phyloP scores from a whole-genome alignment of 1,140 invertebrate species.

The Platyscapa corneri region DNA sequence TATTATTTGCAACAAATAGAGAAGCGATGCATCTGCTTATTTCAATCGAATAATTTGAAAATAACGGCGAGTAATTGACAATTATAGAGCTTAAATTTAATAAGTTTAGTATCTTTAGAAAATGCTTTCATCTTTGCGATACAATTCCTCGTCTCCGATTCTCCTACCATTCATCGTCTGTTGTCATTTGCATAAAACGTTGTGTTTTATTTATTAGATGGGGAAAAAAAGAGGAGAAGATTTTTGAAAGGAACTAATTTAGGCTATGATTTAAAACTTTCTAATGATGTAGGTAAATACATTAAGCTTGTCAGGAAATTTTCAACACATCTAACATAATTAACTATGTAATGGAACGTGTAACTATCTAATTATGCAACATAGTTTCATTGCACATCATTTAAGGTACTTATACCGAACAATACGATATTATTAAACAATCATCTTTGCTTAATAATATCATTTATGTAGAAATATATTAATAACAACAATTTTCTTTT shows the following conservation, averaged over 20 bases:
- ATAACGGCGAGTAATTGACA: too few relatives aligned
- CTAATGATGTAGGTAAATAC: slow-evolving; percentile 16
- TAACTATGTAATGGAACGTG: background rate
- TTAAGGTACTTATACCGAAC: background rate
- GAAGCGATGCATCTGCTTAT: background rate
- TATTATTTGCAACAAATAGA: background rate
- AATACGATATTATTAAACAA: background rate
- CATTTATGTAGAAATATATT: background rate
- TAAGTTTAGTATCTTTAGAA: too few relatives aligned
- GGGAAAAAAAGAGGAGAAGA: background rate
- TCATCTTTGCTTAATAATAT: background rate
- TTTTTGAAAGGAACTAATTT: background rate
- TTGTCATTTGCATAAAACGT: background rate
- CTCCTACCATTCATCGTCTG: background rate
- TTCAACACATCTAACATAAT: background rate
- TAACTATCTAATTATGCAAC: slow-evolving; percentile 13
- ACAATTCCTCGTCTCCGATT: too few relatives aligned
- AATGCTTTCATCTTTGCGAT: too few relatives aligned
- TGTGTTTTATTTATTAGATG: background rate
- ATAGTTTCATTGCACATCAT: background rate
- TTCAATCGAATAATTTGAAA: too few relatives aligned
- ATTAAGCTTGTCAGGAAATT: background rate
- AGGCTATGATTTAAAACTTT: slow-evolving; percentile 4
- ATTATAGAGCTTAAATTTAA: too few relatives aligned
- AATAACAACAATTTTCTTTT: too few relatives aligned